These are phyloP conservation scores for Ectemnius cavifrons DNA, from an alignment of 2,888 invertebrate species.

Conservation along the genomic window DNA sequence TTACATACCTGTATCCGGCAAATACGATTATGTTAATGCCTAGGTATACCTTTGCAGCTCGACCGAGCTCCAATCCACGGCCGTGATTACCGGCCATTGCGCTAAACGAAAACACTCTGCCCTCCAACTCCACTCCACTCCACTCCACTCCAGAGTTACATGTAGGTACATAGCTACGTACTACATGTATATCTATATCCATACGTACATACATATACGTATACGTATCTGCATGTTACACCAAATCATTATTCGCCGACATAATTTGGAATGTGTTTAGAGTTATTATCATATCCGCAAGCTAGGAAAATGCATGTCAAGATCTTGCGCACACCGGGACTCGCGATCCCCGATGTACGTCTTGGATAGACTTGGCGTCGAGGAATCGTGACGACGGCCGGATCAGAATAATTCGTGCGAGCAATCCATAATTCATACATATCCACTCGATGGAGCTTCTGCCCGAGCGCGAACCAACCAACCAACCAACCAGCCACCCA, in stretches of 20 bases:
- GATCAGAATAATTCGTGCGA: slow-evolving; percentile 58
- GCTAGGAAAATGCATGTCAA: slow-evolving; percentile 56
- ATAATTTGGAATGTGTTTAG: too few species aligned
- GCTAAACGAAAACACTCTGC: background rate
- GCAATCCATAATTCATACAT: slow-evolving; percentile 56
- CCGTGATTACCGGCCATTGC: background rate
- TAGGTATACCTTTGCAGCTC: background rate
- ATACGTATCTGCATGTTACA: too few species aligned
- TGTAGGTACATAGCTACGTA: too few species aligned
- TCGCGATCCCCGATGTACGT: background rate
- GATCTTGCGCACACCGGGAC: slow-evolving; percentile 7
- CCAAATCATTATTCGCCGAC: too few species aligned
- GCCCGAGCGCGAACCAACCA: too few species aligned
- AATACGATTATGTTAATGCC: slow-evolving; percentile 7
- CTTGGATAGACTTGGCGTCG: slow-evolving; percentile 47
- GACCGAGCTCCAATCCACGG: background rate
- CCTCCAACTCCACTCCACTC: too few species aligned
- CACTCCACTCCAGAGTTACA: too few species aligned
- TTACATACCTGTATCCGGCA: background rate
- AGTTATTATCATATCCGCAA: slow-evolving; percentile 23
- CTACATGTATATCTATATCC: too few species aligned
- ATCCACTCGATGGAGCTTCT: slow-evolving; percentile 47
- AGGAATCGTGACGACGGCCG: slow-evolving; percentile 60
- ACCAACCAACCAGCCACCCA: too few species aligned
- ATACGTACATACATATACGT: too few species aligned